Conservation (phyloP, 2,797 vertebrate genomes). For the Sarcophilus harrisii region DNA sequence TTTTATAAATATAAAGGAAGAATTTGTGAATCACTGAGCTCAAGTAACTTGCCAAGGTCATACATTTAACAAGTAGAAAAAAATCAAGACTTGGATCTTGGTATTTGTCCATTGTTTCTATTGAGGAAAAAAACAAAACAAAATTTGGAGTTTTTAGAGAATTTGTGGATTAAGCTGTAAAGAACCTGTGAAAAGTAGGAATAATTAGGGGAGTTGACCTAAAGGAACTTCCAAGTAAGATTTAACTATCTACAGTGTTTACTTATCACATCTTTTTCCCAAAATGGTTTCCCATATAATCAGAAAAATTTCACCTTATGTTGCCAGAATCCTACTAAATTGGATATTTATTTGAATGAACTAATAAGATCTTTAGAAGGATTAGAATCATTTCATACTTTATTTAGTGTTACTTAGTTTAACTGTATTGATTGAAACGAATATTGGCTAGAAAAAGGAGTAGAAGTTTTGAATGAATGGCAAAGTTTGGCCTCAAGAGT, state of each 20-base stretch:
- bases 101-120: not conserved
- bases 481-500: not conserved
- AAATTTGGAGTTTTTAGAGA: not conserved
- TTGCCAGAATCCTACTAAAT: not conserved
- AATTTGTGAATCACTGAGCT: not conserved
- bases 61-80: not conserved
- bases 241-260: not conserved
- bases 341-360: not conserved
- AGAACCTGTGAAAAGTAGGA: conserved; percentile 14
- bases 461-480: not conserved
- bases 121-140: not conserved
- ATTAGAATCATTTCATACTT: not conserved
- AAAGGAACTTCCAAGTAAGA: not conserved
- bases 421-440: not conserved
- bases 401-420: not conserved
- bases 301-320: not conserved
- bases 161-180: not conserved
- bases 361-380: not conserved
- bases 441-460: not conserved
- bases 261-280: not conserved
- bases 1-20: not conserved
- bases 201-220: not conserved
- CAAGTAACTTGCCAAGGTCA: not conserved
- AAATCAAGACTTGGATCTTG: not conserved
- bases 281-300: not conserved